Percentiles rank a stretch among this genome's conserved stretches.
Conservation (phyloP, 2,113 vertebrate species). For the Ardeotis arabs region DNA sequence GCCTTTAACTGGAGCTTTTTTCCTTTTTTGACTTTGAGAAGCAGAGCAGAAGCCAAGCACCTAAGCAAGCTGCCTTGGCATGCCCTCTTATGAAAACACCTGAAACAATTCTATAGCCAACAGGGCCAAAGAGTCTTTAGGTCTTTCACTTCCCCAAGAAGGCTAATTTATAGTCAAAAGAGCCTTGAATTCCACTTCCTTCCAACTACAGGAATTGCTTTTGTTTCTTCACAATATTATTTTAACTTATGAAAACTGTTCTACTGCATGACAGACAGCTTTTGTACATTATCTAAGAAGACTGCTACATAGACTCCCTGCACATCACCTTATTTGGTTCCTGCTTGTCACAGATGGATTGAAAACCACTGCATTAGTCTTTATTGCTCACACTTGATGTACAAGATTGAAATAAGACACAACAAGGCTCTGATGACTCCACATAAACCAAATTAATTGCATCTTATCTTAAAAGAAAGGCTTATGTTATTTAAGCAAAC, state of each 20-base stretch:
- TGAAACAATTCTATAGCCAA: not conserved
- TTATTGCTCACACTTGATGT: not conserved
- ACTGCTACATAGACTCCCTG: not conserved
- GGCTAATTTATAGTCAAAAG: not conserved
- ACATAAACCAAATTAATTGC: not conserved
- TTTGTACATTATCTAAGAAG: not conserved
- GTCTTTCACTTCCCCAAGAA: not conserved
- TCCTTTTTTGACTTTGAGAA: not conserved
- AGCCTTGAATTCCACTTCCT: not conserved
- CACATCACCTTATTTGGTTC: not conserved
- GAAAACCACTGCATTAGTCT: not conserved
- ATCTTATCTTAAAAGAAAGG: not conserved
- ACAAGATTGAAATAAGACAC: not conserved
- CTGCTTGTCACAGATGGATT: not conserved
- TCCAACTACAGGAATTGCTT: not conserved
- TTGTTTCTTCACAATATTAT: not conserved
- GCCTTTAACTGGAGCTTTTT: not conserved
- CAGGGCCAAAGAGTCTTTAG: not conserved
- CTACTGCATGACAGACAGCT: not conserved
- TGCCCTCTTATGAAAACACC: not conserved
- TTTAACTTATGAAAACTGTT: not conserved
- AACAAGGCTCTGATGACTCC: not conserved
- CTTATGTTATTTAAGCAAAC: not conserved
- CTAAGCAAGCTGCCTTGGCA: no score
- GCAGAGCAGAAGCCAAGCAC: not conserved